phyloP scores from a whole-genome alignment of 1,140 invertebrate species.

The Argopecten irradians region DNA sequence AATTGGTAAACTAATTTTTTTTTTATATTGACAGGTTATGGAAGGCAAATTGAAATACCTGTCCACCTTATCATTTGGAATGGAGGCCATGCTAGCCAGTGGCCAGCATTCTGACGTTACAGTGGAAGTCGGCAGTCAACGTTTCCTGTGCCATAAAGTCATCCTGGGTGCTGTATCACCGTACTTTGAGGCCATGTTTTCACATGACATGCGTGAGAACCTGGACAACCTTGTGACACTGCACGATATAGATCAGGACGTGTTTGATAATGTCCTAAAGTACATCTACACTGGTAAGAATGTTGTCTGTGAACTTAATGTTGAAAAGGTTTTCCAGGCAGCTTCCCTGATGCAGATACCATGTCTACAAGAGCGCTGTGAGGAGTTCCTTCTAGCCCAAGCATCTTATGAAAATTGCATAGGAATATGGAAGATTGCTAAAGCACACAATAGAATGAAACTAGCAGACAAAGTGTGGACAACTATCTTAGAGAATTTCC shows the following conservation, averaged over 20 bases:
- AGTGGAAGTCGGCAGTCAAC: conserved; percentile 59
- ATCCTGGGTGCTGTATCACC: conserved; percentile 67
- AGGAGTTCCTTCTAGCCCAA: conserved; percentile 65
- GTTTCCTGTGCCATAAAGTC: conserved; percentile 68
- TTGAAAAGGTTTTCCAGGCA: conserved; percentile 66
- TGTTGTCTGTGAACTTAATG: conserved; percentile 64
- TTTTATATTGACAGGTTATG: background rate
- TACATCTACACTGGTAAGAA: conserved; percentile 69
- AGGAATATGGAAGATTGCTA: conserved; percentile 67
- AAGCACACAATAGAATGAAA: conserved; percentile 64
- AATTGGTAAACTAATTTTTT: too few species aligned
- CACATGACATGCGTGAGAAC: conserved; percentile 70
- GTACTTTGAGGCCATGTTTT: conserved; percentile 72
- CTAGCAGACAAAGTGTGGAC: conserved; percentile 61
- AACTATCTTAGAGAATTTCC: conserved; percentile 66
- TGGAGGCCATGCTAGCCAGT: conserved; percentile 57
- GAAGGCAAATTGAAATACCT: conserved; percentile 53
- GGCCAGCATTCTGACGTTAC: conserved; percentile 66
- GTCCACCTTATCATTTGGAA: conserved; percentile 63
- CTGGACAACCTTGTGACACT: conserved; percentile 66
- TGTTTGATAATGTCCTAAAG: conserved; percentile 62
- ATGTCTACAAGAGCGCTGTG: conserved; percentile 67
- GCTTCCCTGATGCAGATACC: conserved; percentile 68
- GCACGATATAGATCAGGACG: conserved; percentile 66
- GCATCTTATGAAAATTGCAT: conserved; percentile 66